Base-by-base conservation (phyloP, 1,140 invertebrate genomes). In the Drosophila leontia region DNA sequence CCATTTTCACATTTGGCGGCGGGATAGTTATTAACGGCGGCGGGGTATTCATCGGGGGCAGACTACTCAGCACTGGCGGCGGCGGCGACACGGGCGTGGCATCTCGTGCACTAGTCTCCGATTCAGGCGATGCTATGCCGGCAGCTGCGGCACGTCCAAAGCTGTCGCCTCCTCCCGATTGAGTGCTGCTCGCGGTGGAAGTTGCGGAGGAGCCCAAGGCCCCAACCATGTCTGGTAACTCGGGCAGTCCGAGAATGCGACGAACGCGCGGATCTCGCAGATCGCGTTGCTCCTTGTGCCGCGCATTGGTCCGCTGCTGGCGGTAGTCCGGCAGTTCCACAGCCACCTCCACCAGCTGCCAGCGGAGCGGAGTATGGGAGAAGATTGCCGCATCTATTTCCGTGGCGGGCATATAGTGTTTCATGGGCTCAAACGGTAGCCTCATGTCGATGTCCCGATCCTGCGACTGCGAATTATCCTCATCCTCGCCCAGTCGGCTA, bases 371-470 rank as follows among this genome's bases (percentile, higher is more conserved):
- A 0, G 95, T 94, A 93, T 97, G 97, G 53, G 95, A 96, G 34
- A 95, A 95, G 35, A 97, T 94, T 12, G 96, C 97, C 7, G 96
- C 97, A 85, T 97, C 96, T 60, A 98, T 97, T 93, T 98, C 97
- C 1, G 95, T 96, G 35, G 97, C 97, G 3, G 97, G 96, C 17
- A 96, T 94, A 77, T 97, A 97, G 65, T 96, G 95, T 15, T 96
- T 95, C 44, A 95, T 94, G 2, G 96, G 95, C 91, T 97, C 96
- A 76, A 97, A 97, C 2, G 96, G 96, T 65, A 96, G 88, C n/a
- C 96, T 94, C 55, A 97, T 94, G 92, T 97, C 96, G 9, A 96
- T 94, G 72, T 97, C 96, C n/a, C 83, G 80, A 51, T 59, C 39
- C 37, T 45, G 17, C 13, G 53, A 39, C 3, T 23, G 17, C 53